Conservation (phyloP, 2,797 vertebrate species). For the Cirrhinus molitorella region DNA sequence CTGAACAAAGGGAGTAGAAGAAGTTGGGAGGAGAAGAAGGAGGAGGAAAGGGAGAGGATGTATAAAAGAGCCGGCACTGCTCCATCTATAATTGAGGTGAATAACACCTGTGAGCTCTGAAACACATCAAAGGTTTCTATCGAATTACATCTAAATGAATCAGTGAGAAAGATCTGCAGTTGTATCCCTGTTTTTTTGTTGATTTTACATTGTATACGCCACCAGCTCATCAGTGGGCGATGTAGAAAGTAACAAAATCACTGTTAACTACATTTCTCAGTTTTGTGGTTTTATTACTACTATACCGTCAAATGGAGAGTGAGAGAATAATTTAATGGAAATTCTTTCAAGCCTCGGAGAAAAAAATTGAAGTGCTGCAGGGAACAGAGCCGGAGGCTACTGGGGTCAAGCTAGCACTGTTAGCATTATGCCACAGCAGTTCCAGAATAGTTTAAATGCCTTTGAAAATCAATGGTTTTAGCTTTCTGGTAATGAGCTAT, state of each 20-base stretch:
- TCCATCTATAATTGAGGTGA: conserved; percentile 4
- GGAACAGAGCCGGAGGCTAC: background rate
- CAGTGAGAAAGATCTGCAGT: background rate
- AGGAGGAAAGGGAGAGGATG: background rate
- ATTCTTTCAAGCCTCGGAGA: background rate
- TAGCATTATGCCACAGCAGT: conserved; percentile 9
- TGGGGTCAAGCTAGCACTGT: conserved; percentile 11
- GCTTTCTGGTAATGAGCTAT: conserved; percentile 31
- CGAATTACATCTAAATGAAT: conserved; percentile 3
- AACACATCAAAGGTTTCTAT: background rate
- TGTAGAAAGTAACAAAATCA: background rate
- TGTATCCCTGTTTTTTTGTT: conserved; percentile 5
- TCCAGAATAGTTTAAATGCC: conserved; percentile 13
- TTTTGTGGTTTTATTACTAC: background rate
- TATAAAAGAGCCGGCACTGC: background rate
- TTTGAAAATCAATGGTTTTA: conserved; percentile 42
- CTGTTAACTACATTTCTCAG: background rate
- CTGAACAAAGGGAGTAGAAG: background rate
- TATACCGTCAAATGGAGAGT: background rate
- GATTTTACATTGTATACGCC: background rate
- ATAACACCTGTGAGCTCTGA: background rate
- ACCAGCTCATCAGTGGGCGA: background rate
- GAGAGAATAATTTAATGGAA: conserved; percentile 16
- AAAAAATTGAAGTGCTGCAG: conserved; percentile 13
- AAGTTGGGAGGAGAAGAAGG: background rate